Evolutionary conservation across 2,113 vertebrate species (phyloP).

Genomic region (Phylloscopus trochilus): DNA sequence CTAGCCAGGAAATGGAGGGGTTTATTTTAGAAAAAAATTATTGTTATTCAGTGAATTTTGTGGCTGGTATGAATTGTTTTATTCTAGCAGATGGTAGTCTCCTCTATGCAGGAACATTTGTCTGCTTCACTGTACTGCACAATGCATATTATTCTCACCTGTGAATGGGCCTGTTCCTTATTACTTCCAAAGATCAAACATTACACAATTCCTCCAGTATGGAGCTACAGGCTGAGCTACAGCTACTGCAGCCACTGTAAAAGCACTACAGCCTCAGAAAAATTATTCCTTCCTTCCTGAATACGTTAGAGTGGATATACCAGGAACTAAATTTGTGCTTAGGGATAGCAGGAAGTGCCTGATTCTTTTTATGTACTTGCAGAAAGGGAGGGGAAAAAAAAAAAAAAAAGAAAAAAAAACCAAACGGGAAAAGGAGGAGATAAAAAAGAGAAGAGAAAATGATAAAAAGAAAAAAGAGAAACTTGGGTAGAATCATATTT

Average conservation of each 20-base stretch:
- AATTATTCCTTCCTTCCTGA: conserved; percentile 56
- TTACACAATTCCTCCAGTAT: neutral
- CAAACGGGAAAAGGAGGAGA: neutral
- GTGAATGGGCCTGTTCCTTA: neutral
- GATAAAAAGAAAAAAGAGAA: neutral
- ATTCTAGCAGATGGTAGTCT: neutral
- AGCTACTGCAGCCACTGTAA: conserved; percentile 10
- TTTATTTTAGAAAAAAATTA: neutral
- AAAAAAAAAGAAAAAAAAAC: accelerated
- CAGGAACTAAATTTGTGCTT: conserved; percentile 8
- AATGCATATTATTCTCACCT: conserved; percentile 42
- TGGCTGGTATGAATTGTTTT: neutral
- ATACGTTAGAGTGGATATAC: neutral
- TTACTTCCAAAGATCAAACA: conserved; percentile 29
- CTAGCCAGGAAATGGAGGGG: neutral
- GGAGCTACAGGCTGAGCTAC: neutral
- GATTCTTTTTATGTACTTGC: neutral
- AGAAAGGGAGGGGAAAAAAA: neutral
- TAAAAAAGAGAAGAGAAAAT: neutral
- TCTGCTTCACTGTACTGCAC: conserved; percentile 10
- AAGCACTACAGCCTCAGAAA: neutral
- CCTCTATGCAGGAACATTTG: neutral
- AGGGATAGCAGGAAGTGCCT: conserved; percentile 1
- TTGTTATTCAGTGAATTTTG: neutral
- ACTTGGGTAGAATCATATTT: neutral